These are phyloP conservation scores for Embiotoca jacksoni DNA, from an alignment of 2,113 vertebrate genomes.

Conservation along the genomic window DNA sequence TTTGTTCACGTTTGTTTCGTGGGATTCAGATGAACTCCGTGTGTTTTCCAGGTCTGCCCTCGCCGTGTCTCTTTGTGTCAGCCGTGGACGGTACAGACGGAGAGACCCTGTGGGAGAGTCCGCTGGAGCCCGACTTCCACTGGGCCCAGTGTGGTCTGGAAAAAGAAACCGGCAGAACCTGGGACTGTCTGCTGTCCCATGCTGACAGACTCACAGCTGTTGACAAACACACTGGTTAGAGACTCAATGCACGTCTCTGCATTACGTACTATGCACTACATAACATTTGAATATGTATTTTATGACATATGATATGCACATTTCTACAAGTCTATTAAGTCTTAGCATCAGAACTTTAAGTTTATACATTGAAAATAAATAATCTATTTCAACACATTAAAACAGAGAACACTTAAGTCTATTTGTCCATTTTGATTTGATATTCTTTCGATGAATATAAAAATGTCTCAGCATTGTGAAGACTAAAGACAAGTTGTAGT, in stretches of 20 bases:
- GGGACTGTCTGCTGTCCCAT: slow-evolving; percentile 85
- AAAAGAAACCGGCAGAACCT: background rate
- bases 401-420: too few relatives aligned
- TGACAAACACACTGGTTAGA: slow-evolving; percentile 81
- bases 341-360: too few relatives aligned
- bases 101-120: slow-evolving; percentile 85
- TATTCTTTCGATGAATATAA: too few relatives aligned
- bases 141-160: slow-evolving; percentile 86
- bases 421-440: too few relatives aligned
- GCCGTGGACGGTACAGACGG: slow-evolving; percentile 90
- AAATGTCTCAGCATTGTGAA: too few relatives aligned
- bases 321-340: too few relatives aligned
- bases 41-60: slow-evolving; percentile 82
- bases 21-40: background rate
- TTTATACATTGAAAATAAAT: too few relatives aligned
- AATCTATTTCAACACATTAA: too few relatives aligned
- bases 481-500: too few relatives aligned
- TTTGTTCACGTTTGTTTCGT: background rate
- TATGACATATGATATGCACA: background rate
- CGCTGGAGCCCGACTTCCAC: slow-evolving; percentile 81
- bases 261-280: background rate
- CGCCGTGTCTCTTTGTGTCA: slow-evolving; percentile 86
- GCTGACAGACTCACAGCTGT: slow-evolving; percentile 81
- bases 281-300: background rate
- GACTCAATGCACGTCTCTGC: background rate